Evolutionary conservation across 1,140 invertebrate genomes (phyloP), one percentile per base, ranked within the genome.

Genomic region (Drosophila repletoides): DNA sequence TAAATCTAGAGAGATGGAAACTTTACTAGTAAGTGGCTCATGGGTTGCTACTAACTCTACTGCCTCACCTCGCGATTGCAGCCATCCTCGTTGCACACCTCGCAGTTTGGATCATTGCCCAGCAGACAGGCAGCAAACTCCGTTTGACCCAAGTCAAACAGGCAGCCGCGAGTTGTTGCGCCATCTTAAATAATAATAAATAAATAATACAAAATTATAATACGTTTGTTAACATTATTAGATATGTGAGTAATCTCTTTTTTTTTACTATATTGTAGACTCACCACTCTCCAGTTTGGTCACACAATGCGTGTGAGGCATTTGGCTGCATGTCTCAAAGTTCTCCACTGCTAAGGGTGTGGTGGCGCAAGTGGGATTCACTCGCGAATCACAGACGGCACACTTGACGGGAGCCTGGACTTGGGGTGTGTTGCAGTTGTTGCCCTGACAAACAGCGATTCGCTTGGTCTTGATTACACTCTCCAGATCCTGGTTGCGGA

Each of bases 61-160:
- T n/a, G n/a, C n/a, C 53, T 41, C 49, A 89, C 88, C 70, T 74
- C 76, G 1, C 88, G 71, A 45, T 89, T 89, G 46, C 88, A 89
- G 12, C 80, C 88, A 61, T 87, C 55, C 4, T 51, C 49, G 28
- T 19, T 28, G 15, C 88, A 89, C 1, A 71, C 19, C 0, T 56
- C 10, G 21, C 88, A 89, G 29, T 87, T 80, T 3, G 40, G 28
- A 43, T 83, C 64, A 3, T 6, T 83, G 31, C 74, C 84, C 14
- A 89, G 33, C 0, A 89, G 28, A 33, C 88, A 89, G 34, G 28
- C 49, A n/a, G 71, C 76, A 21, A 89, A 89, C 0, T 71, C 63
- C 0, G 72, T 3, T 28, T 77, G 72, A 0, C 38, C 22, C 15
- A 89, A 28, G 12, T 89, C 74, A n/a, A 64, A 72, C 0, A 89